phyloP scores from a whole-genome alignment of 2,888 invertebrate genomes.

The Uropetala carovei region DNA sequence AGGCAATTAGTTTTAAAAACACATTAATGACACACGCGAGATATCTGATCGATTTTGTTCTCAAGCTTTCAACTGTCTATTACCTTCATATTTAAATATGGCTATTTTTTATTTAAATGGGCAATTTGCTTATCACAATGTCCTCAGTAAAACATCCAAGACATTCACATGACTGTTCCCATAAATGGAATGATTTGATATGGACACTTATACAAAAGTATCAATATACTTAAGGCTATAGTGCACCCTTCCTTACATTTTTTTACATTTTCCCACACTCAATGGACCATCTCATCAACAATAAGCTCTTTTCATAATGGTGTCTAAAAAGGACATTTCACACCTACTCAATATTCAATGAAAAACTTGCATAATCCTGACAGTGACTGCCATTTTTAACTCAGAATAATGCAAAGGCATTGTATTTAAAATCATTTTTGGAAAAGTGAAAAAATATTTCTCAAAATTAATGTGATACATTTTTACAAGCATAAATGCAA shows the following conservation, averaged over 20 bases:
- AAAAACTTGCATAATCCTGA: not conserved
- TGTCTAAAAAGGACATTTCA: not conserved
- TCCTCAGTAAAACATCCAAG: slow-evolving; percentile 55
- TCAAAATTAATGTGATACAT: not conserved
- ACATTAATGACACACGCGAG: not conserved
- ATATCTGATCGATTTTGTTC: slow-evolving; percentile 24
- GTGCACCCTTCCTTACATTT: slow-evolving; percentile 25
- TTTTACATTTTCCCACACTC: not conserved
- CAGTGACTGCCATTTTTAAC: not conserved
- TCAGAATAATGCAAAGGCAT: not conserved
- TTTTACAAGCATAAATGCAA: not conserved
- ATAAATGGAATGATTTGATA: slow-evolving; percentile 62
- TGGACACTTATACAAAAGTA: slow-evolving; percentile 55
- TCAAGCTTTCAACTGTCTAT: not conserved
- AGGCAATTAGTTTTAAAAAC: slow-evolving; percentile 48
- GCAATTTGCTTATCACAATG: slow-evolving; percentile 62
- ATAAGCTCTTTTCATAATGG: slow-evolving; percentile 11
- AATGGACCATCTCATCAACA: not conserved
- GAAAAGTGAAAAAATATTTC: slow-evolving; percentile 14
- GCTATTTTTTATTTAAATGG: slow-evolving; percentile 55
- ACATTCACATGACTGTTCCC: slow-evolving; percentile 61
- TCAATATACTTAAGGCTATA: slow-evolving; percentile 6
- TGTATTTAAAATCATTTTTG: slow-evolving; percentile 21
- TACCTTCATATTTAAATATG: slow-evolving; percentile 41
- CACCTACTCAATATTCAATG: not conserved